Conservation (phyloP, 1,140 invertebrate genomes). For the Drosophila aff. region DNA sequence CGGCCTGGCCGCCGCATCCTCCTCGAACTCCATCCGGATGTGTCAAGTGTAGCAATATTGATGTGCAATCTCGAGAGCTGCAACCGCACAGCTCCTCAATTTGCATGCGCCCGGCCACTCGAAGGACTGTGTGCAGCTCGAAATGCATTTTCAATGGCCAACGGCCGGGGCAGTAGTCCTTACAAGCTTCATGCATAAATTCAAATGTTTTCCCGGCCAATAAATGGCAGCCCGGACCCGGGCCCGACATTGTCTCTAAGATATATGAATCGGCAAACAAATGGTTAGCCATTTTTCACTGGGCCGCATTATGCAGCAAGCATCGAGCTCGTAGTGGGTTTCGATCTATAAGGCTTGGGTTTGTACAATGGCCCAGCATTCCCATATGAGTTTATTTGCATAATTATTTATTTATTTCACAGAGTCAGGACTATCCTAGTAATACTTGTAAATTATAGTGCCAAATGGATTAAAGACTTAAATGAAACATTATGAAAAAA, state of each 20-base stretch:
- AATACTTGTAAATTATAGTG: not conserved
- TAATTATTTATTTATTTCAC: not conserved
- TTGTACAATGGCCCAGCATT: conserved; percentile 15
- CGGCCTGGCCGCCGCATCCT: conserved; percentile 19
- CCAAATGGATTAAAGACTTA: not conserved
- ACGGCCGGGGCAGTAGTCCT: conserved; percentile 19
- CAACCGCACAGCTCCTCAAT: conserved; percentile 64
- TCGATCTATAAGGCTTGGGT: conserved; percentile 14
- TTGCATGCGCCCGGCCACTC: conserved; percentile 57
- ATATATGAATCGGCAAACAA: conserved; percentile 72
- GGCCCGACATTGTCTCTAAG: conserved; percentile 58
- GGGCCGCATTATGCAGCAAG: conserved; percentile 29
- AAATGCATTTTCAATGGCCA: conserved; percentile 68
- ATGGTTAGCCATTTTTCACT: conserved; percentile 58
- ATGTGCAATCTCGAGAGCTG: conserved; percentile 67
- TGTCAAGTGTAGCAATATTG: conserved; percentile 77
- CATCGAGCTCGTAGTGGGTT: not conserved
- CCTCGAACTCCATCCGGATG: conserved; percentile 38
- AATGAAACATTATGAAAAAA: not conserved
- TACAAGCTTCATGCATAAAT: conserved; percentile 72
- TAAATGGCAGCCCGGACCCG: conserved; percentile 21
- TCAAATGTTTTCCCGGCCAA: conserved; percentile 67
- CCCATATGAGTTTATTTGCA: not conserved
- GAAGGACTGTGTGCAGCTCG: conserved; percentile 54
- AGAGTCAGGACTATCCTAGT: not conserved